phyloP scores from a whole-genome alignment of 1,140 invertebrate genomes.

The Copidosoma floridanum region DNA sequence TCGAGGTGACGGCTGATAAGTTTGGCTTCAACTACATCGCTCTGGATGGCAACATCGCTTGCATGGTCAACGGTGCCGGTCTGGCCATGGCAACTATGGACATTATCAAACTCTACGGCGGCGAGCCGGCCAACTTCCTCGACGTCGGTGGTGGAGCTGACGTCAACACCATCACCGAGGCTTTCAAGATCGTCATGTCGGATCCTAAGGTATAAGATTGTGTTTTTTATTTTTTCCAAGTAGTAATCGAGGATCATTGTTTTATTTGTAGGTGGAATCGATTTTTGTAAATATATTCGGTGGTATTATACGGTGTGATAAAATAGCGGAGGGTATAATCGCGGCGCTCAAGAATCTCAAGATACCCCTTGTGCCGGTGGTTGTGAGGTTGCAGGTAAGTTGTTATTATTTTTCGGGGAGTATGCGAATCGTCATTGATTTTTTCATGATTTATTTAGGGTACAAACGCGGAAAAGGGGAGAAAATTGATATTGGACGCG shows the following conservation, averaged over 20 bases:
- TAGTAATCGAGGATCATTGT: not conserved
- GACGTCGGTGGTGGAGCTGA: slow-evolving; percentile 96
- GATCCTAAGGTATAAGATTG: slow-evolving; percentile 72
- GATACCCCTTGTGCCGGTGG: slow-evolving; percentile 82
- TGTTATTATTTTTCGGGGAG: no score
- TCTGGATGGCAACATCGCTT: slow-evolving; percentile 85
- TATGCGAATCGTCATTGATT: not conserved
- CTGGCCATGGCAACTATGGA: slow-evolving; percentile 99
- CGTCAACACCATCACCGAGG: slow-evolving; percentile 85
- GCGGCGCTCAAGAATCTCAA: slow-evolving; percentile 81
- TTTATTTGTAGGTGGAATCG: slow-evolving; percentile 54
- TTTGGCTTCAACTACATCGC: slow-evolving; percentile 91
- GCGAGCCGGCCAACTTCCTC: slow-evolving; percentile 94
- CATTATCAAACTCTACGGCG: slow-evolving; percentile 90
- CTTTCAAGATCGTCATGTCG: slow-evolving; percentile 89
- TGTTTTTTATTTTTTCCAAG: not conserved
- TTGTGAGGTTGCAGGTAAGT: slow-evolving; percentile 90
- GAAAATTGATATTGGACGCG: slow-evolving; percentile 71
- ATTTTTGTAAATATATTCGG: slow-evolving; percentile 99
- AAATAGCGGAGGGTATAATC: slow-evolving; percentile 93
- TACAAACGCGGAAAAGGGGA: slow-evolving; percentile 78
- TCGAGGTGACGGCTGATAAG: slow-evolving; percentile 75
- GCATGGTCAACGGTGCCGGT: slow-evolving; percentile 93
- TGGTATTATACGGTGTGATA: slow-evolving; percentile 97
- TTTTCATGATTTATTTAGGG: slow-evolving; percentile 56